These are phyloP conservation scores for Coreius guichenoti DNA, from an alignment of 2,797 vertebrate genomes.

Conservation along the genomic window DNA sequence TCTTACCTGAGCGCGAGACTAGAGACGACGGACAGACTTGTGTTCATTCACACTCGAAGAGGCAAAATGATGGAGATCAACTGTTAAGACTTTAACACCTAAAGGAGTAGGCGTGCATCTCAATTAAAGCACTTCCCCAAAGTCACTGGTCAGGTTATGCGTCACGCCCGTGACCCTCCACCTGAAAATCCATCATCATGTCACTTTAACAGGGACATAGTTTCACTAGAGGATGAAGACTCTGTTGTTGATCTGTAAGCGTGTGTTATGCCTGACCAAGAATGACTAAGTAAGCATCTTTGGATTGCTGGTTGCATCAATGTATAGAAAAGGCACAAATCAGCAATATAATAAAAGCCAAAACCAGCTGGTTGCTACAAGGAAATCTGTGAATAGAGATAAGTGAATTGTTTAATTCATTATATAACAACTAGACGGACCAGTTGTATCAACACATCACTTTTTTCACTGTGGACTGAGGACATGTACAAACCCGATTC, in stretches of 20 bases:
- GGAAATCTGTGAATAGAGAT: not conserved
- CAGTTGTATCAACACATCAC: not conserved
- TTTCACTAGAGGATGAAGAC: not conserved
- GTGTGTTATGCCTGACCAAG: no score
- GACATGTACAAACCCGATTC: no score
- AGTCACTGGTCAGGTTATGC: not conserved
- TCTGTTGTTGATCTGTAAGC: not conserved
- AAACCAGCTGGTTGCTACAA: not conserved
- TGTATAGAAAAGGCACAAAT: not conserved
- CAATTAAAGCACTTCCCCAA: not conserved
- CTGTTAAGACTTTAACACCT: not conserved
- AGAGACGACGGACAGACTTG: not conserved
- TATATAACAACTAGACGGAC: not conserved
- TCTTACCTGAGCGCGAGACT: not conserved
- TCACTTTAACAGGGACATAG: not conserved
- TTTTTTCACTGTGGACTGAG: not conserved
- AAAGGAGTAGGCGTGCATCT: not conserved
- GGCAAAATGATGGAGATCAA: slow-evolving; percentile 11
- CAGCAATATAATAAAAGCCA: not conserved
- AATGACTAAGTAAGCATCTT: not conserved
- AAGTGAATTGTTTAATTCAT: not conserved
- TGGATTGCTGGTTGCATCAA: not conserved
- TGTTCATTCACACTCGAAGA: not conserved
- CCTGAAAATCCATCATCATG: not conserved
- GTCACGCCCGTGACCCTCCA: not conserved